These are phyloP conservation scores for Erebia ligea DNA, from an alignment of 2,888 invertebrate species.

Conservation along the genomic window DNA sequence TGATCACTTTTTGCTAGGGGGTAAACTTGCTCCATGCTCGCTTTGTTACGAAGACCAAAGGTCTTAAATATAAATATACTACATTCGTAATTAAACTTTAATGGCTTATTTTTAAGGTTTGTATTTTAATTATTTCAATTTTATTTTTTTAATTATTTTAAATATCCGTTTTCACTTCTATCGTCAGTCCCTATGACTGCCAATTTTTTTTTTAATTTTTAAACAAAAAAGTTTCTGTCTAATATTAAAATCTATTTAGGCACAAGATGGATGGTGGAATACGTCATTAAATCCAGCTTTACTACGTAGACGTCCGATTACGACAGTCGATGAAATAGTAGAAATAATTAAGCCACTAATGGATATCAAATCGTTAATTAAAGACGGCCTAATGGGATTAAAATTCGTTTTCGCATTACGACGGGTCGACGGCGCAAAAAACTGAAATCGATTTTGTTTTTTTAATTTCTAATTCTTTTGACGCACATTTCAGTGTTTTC, in stretches of 20 bases:
- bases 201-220: neutral
- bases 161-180: no score
- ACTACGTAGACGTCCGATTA: constrained; percentile 11
- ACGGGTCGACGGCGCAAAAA: constrained; percentile 17
- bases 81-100: no score
- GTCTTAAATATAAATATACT: no score
- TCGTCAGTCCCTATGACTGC: no score
- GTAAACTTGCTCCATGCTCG: no score
- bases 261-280: constrained; percentile 8
- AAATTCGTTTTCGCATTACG: constrained; percentile 36
- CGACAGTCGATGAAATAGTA: constrained; percentile 28
- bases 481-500: neutral
- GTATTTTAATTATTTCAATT: no score
- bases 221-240: neutral
- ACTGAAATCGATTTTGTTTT: constrained; percentile 18
- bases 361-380: constrained; percentile 34
- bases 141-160: no score
- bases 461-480: constrained; percentile 9
- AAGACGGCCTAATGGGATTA: constrained; percentile 33
- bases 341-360: constrained; percentile 36
- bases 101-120: no score
- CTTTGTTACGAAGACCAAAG: no score
- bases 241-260: constrained; percentile 3
- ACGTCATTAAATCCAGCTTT: neutral
- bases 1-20: no score